Conservation (phyloP, 2,113 vertebrate genomes). For the Sylvietta virens region DNA sequence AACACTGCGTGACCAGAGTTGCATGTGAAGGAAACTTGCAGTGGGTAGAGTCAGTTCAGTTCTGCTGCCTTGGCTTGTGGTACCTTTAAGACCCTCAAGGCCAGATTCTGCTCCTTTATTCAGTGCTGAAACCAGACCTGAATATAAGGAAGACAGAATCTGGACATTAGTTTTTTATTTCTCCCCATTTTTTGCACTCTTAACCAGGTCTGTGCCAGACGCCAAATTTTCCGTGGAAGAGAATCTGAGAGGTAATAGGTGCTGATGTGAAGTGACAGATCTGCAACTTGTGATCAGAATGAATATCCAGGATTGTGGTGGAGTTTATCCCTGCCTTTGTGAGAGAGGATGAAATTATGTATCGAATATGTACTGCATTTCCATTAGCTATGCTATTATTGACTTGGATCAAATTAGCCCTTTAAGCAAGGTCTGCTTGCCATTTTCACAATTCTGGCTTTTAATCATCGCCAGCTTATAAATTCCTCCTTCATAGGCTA, state of each 20-base stretch:
- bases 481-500: conserved; percentile 23
- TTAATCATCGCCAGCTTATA: conserved; percentile 1
- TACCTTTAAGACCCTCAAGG: neutral
- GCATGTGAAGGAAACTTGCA: neutral
- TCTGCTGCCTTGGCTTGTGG: neutral
- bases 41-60: neutral
- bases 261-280: neutral
- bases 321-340: neutral
- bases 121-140: neutral
- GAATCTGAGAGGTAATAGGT: neutral
- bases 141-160: neutral
- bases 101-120: neutral
- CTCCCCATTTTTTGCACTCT: neutral
- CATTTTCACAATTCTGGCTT: neutral
- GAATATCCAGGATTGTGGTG: neutral
- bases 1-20: neutral
- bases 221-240: neutral
- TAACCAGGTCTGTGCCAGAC: neutral
- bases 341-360: neutral
- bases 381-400: neutral
- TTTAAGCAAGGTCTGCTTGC: neutral
- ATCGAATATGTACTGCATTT: neutral
- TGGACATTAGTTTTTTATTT: neutral
- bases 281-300: neutral
- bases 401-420: neutral